Conservation (phyloP, 2,113 vertebrate genomes). For the Reinhardtius hippoglossoides region DNA sequence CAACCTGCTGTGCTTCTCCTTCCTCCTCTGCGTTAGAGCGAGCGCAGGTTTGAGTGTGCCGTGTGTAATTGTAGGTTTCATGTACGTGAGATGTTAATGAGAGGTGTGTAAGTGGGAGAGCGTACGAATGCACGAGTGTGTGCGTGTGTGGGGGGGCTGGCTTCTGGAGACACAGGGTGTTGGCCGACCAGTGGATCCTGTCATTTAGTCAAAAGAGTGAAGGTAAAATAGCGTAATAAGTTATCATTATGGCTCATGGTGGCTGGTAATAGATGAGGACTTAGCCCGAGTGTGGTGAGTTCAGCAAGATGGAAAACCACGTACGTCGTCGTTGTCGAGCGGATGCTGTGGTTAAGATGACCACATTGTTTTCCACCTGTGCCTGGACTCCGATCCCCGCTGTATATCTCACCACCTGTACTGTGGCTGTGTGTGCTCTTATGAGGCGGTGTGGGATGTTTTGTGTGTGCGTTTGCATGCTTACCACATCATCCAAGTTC, state of each 20-base stretch:
- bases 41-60: slow-evolving; percentile 41
- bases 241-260: slow-evolving; percentile 70
- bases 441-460: not conserved
- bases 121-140: not conserved
- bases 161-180: slow-evolving; percentile 61
- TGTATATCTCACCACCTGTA: slow-evolving; percentile 11
- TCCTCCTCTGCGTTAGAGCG: slow-evolving; percentile 15
- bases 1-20: slow-evolving; percentile 2
- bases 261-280: slow-evolving; percentile 60
- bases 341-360: slow-evolving; percentile 47
- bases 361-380: slow-evolving; percentile 62
- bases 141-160: slow-evolving; percentile 22
- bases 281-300: slow-evolving; percentile 59
- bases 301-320: slow-evolving; percentile 67
- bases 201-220: slow-evolving; percentile 65
- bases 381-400: not conserved
- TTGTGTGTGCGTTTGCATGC: slow-evolving; percentile 28
- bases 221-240: slow-evolving; percentile 60
- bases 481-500: slow-evolving; percentile 94
- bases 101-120: slow-evolving; percentile 28
- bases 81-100: slow-evolving; percentile 56
- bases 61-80: slow-evolving; percentile 62
- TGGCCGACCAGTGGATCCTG: slow-evolving; percentile 62
- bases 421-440: slow-evolving; percentile 14
- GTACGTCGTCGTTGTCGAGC: slow-evolving; percentile 17